Evolutionary conservation across 2,113 vertebrate genomes (phyloP).

Genomic region (Psettodes erumei): DNA sequence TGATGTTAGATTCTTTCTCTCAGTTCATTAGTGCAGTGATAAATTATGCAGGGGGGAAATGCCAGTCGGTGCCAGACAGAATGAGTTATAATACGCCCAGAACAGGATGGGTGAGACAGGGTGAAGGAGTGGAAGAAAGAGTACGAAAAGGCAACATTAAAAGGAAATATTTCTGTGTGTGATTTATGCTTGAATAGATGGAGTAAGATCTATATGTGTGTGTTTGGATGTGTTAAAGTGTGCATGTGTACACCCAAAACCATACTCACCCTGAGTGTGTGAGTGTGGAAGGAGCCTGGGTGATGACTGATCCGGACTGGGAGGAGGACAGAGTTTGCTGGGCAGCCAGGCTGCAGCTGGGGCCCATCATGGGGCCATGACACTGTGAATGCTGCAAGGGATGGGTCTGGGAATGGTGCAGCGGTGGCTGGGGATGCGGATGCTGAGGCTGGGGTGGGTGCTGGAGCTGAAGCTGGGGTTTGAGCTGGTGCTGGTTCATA

Average conservation of each 20-base stretch:
- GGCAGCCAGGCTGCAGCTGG: slow-evolving; percentile 90
- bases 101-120: slow-evolving; percentile 59
- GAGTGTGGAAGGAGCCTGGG: slow-evolving; percentile 91
- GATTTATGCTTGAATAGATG: background rate
- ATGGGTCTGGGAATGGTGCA: slow-evolving; percentile 87
- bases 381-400: slow-evolving; percentile 72
- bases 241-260: background rate
- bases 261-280: slow-evolving; percentile 92
- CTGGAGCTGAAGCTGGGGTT: slow-evolving; percentile 72
- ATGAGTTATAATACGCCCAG: slow-evolving; percentile 43
- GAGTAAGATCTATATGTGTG: background rate
- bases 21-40: slow-evolving; percentile 64
- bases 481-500: slow-evolving; percentile 83
- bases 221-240: background rate
- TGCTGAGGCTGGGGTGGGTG: slow-evolving; percentile 82
- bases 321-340: slow-evolving; percentile 91
- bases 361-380: slow-evolving; percentile 70
- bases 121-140: slow-evolving; percentile 52
- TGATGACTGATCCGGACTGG: slow-evolving; percentile 91
- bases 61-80: slow-evolving; percentile 53
- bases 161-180: slow-evolving; percentile 24
- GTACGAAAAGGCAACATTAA: slow-evolving; percentile 32
- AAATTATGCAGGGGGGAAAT: slow-evolving; percentile 69
- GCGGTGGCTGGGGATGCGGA: slow-evolving; percentile 81
- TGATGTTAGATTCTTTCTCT: slow-evolving; percentile 35